Evolutionary conservation across 2,797 vertebrate genomes (phyloP), one percentile per base, ranked within the genome.

Genomic region (Pangasius mekongensis): DNA sequence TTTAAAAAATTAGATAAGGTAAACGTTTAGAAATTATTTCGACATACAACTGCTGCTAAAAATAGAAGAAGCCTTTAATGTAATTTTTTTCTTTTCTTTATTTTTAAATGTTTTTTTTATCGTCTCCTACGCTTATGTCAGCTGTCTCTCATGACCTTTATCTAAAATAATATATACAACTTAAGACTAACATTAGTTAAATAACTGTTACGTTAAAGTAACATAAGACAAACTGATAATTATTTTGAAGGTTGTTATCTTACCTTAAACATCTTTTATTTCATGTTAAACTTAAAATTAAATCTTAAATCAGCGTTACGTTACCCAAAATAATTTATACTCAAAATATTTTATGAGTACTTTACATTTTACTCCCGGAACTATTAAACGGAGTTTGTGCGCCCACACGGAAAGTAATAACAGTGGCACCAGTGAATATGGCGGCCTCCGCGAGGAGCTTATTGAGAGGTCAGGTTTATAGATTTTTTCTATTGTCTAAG

Each of bases 401-500:
- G 92, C 91, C 20, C 83, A 89, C 85, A 91, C 95, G 95, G 92
- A 91, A 1, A 20, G 5, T 76, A 27, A 18, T 43, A 33, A 14
- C 2, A 49, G 49, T 16, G 0, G n/a, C 13, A 18, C 88, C 60
- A 52, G 62, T 86, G 88, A 90, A 93, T 67, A 96, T 96, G 96
- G 95, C 96, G 66, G 88, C 94, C 5, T 92, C 92, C 92, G 82
- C 90, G 71, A 91, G 92, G 85, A 91, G 30, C 11, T 30, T 91
- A 30, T 91, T 92, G 91, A 95, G 94, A 96, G 96, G 96, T 96
- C 95, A 95, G 96, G 86, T 87, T 66, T 30, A 69, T 64, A 22
- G n/a, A 1, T 74, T 81, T 13, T 5, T 56, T 67, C 62, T 73
- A 18, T 64, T 58, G 9, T 62, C 16, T 64, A 0, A 47, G 5